Evolutionary conservation across 2,888 invertebrate species (phyloP).

Genomic region (Stenoptilia bipunctidactyla): DNA sequence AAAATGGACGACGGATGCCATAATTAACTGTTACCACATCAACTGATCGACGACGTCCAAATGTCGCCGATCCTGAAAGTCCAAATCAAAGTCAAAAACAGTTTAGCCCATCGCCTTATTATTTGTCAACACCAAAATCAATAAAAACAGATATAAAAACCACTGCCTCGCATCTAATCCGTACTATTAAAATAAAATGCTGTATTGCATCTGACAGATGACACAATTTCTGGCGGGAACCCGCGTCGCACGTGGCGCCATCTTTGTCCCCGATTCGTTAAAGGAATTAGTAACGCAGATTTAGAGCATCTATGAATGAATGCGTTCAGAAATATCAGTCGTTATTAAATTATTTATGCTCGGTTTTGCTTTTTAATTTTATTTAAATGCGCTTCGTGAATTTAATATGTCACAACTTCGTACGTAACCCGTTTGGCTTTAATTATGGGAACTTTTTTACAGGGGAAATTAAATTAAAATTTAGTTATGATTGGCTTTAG

Average conservation of each 20-base stretch:
- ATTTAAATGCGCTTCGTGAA: constrained; percentile 28
- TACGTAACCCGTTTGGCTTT: no score
- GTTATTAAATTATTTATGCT: constrained; percentile 27
- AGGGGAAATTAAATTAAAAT: no score
- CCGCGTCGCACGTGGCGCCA: constrained; percentile 53
- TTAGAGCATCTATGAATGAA: constrained; percentile 30
- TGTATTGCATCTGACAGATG: constrained; percentile 19
- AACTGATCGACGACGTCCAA: no score
- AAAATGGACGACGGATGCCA: no score
- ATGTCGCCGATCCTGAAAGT: no score
- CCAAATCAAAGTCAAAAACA: no score
- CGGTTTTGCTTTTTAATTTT: constrained; percentile 24
- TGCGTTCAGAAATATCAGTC: constrained; percentile 3
- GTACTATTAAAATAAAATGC: neutral
- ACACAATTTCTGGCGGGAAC: constrained; percentile 44
- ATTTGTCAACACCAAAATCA: neutral
- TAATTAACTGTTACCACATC: no score
- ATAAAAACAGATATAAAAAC: constrained; percentile 20
- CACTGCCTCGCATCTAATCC: constrained; percentile 26
- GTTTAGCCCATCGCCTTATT: no score
- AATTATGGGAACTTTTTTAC: no score
- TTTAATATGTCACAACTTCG: no score
- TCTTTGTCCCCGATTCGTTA: constrained; percentile 33
- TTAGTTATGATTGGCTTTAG: no score
- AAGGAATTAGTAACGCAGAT: constrained; percentile 32